These are phyloP conservation scores for Oenanthe melanoleuca DNA, from an alignment of 2,113 vertebrate species.

Conservation along the genomic window DNA sequence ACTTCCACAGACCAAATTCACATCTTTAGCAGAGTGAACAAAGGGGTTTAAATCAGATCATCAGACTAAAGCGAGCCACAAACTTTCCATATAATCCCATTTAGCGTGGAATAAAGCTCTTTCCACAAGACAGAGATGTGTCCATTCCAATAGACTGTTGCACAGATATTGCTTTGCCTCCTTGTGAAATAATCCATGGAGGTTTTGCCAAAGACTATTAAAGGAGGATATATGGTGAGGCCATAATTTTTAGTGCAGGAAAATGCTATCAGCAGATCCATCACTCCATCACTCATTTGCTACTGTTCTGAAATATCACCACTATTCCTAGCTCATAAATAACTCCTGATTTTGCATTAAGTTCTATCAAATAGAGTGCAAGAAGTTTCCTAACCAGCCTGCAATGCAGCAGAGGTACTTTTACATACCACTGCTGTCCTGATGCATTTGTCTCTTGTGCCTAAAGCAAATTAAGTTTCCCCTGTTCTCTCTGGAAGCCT, in stretches of 20 bases:
- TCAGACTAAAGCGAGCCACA: neutral
- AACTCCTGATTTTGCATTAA: neutral
- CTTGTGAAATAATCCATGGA: neutral
- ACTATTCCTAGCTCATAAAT: neutral
- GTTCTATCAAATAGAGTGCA: neutral
- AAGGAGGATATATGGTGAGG: neutral
- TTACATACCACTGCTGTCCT: neutral
- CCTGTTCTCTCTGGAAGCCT: neutral
- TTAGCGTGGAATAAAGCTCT: neutral
- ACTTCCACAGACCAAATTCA: neutral
- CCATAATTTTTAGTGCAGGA: neutral
- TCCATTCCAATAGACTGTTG: neutral
- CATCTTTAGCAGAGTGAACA: neutral
- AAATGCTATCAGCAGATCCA: neutral
- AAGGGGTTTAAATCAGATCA: neutral
- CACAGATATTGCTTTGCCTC: neutral
- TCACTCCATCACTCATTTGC: neutral
- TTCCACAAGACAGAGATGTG: neutral
- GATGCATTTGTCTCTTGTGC: neutral
- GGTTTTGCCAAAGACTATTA: neutral
- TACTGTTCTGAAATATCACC: constrained; percentile 14
- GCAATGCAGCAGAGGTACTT: neutral
- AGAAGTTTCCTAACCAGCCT: neutral
- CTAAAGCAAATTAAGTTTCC: neutral
- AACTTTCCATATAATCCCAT: neutral